Base-by-base conservation (phyloP, 2,113 vertebrate genomes). In the Limnothrissa miodon region DNA sequence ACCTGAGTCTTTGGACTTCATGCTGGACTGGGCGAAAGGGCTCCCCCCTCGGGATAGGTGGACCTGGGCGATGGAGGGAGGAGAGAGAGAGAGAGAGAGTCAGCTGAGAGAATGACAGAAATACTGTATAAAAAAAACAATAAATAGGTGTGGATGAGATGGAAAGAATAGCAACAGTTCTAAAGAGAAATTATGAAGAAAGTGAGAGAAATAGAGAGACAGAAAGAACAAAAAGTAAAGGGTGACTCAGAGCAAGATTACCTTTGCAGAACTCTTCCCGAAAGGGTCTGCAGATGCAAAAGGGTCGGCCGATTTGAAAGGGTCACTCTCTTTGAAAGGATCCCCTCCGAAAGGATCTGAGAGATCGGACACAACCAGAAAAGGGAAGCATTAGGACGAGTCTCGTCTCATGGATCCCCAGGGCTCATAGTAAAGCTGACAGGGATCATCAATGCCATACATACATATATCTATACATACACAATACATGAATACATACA, bases 261-360 rank as follows among this genome's bases (percentile, higher is more conserved):
- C 97, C 95, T 97, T 97, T 8, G 90, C 82, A 0, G 96, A 92
- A 84, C 91, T 95, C 87, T 95, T 97, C 4, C 90, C 90, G 88
- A 98, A 98, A 0, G 96, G 93, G 70, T 99, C 98, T 10, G 96
- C 94, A 15, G 91, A 89, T 86, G 93, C 94, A 90, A 99, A 99
- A 0, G 95, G 90, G 88, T 97, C 96, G 21, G 95, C 90, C 6
- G 91, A 92, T 79, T 87, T 94, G 91, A 99, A 99, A 0, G 95
- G 96, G 86, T 98, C 96, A 0, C 90, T 97, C 88, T 98, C 96
- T 92, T 96, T 97, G 89, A 99, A 99, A 0, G 98, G 97, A 90
- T 99, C 98, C 5, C 93, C 96, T 83, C 96, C 98, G 81, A 99
- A 99, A 0, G 97, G 96, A 92, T 99, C 98, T 97, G 84, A n/a